Evolutionary conservation across 2,113 vertebrate species (phyloP), one percentile per base, ranked within the genome.

Genomic region (Mesoclemmys tuberculata): DNA sequence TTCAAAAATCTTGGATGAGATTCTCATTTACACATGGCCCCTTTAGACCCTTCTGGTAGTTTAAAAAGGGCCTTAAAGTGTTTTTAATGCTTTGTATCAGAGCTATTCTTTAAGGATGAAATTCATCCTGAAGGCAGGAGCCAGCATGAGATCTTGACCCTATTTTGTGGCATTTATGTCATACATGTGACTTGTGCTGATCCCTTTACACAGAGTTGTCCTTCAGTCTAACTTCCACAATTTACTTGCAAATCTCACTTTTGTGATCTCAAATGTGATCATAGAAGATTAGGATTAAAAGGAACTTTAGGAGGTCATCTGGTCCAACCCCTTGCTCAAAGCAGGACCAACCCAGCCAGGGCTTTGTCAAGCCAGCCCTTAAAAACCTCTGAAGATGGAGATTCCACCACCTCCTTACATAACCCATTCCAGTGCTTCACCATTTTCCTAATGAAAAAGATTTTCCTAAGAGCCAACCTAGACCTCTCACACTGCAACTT

Each of bases 21-120:
- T 55, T 58, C 18, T 58, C 80, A 56, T 54, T 44, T 10, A 31
- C 27, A 83, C 85, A 64, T 8, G 52, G 35, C 10, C 0, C 0
- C 5, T 6, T 52, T 81, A 54, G 9, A 52, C 1, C 26, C 13
- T 0, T 35, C 31, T 64, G 61, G 31, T 38, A 68, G 3, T 0
- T 52, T 80, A 80, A 52, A 51, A 52, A 80, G 31, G 31, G 18
- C 71, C 56, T n/a, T 68, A 64, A 16, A 54, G 31, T 44, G 3
- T 2, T 56, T 46, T 91, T 54, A 82, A 46, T 38, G 0, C 0
- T 92, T 64, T 58, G 13, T 89, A 83, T 2, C 8, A 1, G 3
- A 64, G 0, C 8, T 10, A 2, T 44, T 4, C 0, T 35, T 74
- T 6, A 83, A 88, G 3, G 3, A 1, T 1, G 71, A 82, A 85